Evolutionary conservation across 2,888 invertebrate genomes (phyloP), one percentile per base, ranked within the genome.

Genomic region (Drosophila mettleri): DNA sequence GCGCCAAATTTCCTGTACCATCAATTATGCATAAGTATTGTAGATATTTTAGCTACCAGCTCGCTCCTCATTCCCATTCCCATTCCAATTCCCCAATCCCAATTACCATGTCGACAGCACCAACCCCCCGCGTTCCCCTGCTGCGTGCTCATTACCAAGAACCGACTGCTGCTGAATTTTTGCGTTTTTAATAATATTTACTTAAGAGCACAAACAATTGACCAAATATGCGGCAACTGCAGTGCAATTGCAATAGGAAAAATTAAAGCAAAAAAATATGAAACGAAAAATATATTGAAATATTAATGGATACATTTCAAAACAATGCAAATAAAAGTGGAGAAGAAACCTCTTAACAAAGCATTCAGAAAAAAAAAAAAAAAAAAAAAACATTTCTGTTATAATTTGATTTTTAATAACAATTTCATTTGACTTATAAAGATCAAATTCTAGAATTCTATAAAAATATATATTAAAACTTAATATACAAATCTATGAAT

Each of bases 121-220:
- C 20, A 41, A 1, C 2, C 4, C 33, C 20, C 20, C 2, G 16
- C 27, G n/a, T 1, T 14, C 29, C 46, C 20, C 18, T 22, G 34
- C 39, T n/a, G 9, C 22, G 4, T 18, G 10, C 16, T 31, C 45
- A 43, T 31, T 31, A 14, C 52, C 36, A 49, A 48, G 41, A 41
- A 16, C 22, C 52, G 24, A 41, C 8, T 51, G 52, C 22, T 62
- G 67, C 72, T 80, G 77, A 63, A 69, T 73, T 68, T 88, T 83
- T 83, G 71, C 84, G 70, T 88, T 88, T 88, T 88, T 84, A 88
- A 86, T 86, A 88, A 84, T 84, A 83, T 84, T 84, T 86, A 84
- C 84, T 86, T 80, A 68, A 83, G 80, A 69, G 83, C 83, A 68
- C 74, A 83, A 86, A 86, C 88, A 84, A 88, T 86, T 82, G 70